Evolutionary conservation across 2,888 invertebrate genomes (phyloP).

Genomic region (Pyrrhia umbra): DNA sequence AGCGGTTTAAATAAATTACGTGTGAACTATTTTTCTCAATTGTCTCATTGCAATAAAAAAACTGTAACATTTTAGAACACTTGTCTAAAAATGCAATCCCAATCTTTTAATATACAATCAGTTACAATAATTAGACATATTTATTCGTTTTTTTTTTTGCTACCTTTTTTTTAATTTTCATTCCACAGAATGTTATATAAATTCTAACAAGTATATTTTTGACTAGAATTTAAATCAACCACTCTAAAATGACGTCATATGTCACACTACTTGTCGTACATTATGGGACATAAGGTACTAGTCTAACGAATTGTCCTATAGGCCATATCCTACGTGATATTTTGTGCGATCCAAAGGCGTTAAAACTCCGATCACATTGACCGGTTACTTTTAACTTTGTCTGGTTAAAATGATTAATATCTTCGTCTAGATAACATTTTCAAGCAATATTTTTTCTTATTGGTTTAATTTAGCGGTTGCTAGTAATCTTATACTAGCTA

Average conservation of each 20-base stretch:
- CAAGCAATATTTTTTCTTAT: conserved; percentile 26
- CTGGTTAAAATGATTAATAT: conserved; percentile 13
- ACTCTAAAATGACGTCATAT: conserved; percentile 19
- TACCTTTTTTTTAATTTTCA: conserved; percentile 16
- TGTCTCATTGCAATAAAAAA: not conserved
- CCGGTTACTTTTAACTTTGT: conserved; percentile 7
- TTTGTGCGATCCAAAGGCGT: conserved; percentile 49
- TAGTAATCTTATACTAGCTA: not conserved
- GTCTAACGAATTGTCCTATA: conserved; percentile 31
- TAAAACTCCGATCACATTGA: conserved; percentile 28
- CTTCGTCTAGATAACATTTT: conserved; percentile 17
- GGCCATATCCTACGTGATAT: conserved; percentile 43
- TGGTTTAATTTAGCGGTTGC: conserved; percentile 12
- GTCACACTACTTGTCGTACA: conserved; percentile 21
- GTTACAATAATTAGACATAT: conserved; percentile 10
- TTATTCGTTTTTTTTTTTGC: conserved; percentile 9
- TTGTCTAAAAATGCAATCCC: conserved; percentile 18
- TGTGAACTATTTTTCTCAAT: conserved; percentile 5
- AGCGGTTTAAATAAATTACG: not conserved
- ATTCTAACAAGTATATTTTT: conserved; percentile 44
- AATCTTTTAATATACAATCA: not conserved
- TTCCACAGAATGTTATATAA: conserved; percentile 21
- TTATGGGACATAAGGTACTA: conserved; percentile 18
- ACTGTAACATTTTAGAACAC: conserved; percentile 15
- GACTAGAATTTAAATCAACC: conserved; percentile 50